These are phyloP conservation scores for Muricea muricata DNA, from an alignment of 92 coral and sea anemone genomes.

Conservation along the genomic window DNA sequence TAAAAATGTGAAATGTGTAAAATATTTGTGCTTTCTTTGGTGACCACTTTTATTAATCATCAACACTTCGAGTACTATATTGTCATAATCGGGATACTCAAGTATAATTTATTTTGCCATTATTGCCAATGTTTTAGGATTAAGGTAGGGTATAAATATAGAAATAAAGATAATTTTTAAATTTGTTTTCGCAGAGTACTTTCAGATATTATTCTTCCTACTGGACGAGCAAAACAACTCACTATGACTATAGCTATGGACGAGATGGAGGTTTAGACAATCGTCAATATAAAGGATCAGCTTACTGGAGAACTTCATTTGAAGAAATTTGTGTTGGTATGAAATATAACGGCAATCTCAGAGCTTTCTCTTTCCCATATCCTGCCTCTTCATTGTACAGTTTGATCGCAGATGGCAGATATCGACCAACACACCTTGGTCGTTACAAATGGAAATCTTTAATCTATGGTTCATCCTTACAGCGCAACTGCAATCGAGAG, in stretches of 20 bases:
- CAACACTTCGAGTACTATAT: too few species aligned
- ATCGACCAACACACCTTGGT: conserved; percentile 3
- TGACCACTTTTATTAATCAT: too few species aligned
- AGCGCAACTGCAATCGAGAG: too few species aligned
- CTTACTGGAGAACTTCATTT: not conserved
- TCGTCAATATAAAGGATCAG: not conserved
- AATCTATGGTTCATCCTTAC: too few species aligned
- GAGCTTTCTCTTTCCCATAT: conserved; percentile 1
- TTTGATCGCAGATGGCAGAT: conserved; percentile 23
- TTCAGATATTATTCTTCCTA: not conserved
- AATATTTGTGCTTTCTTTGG: not conserved
- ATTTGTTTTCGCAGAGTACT: not conserved
- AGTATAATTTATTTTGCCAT: too few species aligned
- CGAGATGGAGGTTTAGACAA: not conserved
- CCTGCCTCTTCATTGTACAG: conserved; percentile 22
- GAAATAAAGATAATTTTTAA: too few species aligned
- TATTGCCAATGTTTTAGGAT: too few species aligned
- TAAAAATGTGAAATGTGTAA: not conserved
- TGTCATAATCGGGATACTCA: too few species aligned
- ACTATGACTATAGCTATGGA: not conserved
- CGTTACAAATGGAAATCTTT: conserved; percentile 23
- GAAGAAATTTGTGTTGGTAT: not conserved
- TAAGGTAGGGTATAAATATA: too few species aligned
- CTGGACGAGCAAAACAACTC: not conserved
- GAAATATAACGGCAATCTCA: not conserved